Evolutionary conservation across 2,113 vertebrate species (phyloP).

Genomic region (Gila orcuttii): DNA sequence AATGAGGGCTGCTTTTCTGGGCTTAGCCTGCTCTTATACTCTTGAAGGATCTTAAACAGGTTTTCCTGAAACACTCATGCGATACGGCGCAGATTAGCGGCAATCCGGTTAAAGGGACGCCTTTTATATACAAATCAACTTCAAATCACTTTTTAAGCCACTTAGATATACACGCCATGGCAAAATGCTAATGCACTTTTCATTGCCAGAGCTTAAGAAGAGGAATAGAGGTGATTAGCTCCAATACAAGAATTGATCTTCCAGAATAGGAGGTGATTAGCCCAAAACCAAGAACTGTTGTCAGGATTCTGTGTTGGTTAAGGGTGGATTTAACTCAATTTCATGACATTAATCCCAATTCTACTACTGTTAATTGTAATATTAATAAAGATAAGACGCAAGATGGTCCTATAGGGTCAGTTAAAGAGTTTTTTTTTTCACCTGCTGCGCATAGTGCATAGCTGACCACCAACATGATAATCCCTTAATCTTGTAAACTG

Average conservation of each 20-base stretch:
- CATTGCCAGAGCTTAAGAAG: conserved; percentile 78
- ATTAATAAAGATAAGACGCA: conserved; percentile 36
- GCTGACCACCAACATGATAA: conserved; percentile 41
- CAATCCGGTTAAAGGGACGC: conserved; percentile 85
- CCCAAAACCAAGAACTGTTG: conserved; percentile 70
- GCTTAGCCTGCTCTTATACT: conserved; percentile 68
- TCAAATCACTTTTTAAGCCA: conserved; percentile 89
- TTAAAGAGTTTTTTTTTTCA: background rate
- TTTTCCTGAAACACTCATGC: conserved; percentile 84
- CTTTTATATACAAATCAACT: conserved; percentile 91
- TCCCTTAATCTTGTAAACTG: conserved; percentile 41
- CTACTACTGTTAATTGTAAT: conserved; percentile 30
- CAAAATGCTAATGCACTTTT: conserved; percentile 86
- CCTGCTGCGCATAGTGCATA: conserved; percentile 28
- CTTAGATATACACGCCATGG: conserved; percentile 83
- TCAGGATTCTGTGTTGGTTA: conserved; percentile 72
- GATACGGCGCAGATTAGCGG: conserved; percentile 83
- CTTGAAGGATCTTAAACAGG: conserved; percentile 80
- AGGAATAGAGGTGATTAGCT: conserved; percentile 77
- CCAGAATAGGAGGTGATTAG: conserved; percentile 37
- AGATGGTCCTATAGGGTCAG: background rate
- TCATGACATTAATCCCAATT: conserved; percentile 70
- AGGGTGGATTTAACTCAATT: conserved; percentile 78
- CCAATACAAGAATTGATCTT: conserved; percentile 45
- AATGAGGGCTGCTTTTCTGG: conserved; percentile 75